Evolutionary conservation across 2,113 vertebrate genomes (phyloP).

Genomic region (Taxidea taxus): DNA sequence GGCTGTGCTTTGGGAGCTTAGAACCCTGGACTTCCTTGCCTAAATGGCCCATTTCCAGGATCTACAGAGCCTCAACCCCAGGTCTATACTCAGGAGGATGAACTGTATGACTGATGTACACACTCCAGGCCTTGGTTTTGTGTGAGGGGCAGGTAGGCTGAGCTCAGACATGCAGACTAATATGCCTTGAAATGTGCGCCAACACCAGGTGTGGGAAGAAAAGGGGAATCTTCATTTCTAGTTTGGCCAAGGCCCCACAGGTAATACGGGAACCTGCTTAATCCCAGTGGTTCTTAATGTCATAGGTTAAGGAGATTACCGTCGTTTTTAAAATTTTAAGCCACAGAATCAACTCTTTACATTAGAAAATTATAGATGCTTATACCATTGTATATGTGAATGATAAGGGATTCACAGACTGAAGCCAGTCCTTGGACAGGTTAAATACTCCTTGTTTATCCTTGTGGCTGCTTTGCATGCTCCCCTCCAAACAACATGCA

Average conservation of each 20-base stretch:
- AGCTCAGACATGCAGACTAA: background rate
- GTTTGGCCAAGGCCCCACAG: background rate
- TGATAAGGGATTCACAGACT: background rate
- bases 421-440: background rate
- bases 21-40: background rate
- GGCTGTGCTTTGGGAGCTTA: background rate
- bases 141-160: background rate
- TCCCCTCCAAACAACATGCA: background rate
- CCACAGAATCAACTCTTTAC: background rate
- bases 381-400: background rate
- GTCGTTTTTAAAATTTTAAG: conserved; percentile 20
- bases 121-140: background rate
- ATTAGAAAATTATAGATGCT: background rate
- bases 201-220: background rate
- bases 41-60: background rate
- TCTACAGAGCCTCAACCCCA: background rate
- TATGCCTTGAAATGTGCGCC: background rate
- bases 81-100: background rate
- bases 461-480: background rate
- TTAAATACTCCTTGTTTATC: background rate
- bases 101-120: background rate
- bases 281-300: conserved; percentile 17
- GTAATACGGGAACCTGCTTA: background rate
- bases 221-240: background rate
- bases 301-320: background rate